Evolutionary conservation across 1,140 invertebrate species (phyloP).

Genomic region (Manduca sexta): DNA sequence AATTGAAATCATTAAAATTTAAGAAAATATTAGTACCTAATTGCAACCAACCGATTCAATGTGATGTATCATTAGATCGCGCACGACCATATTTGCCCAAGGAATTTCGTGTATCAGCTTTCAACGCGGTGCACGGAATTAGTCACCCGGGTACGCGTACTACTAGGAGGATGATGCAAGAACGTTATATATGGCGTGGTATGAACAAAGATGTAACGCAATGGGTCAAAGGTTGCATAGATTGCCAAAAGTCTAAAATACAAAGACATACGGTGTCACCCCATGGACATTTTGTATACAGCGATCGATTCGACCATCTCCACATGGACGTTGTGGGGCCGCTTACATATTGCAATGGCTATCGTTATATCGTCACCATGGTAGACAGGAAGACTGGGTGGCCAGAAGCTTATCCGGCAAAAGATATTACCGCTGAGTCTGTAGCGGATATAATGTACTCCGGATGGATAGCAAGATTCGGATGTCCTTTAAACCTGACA

Average conservation of each 20-base stretch:
- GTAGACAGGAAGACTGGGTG: conserved; percentile 4
- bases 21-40: background rate
- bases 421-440: background rate
- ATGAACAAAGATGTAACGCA: background rate
- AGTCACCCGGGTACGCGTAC: conserved; percentile 7
- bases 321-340: conserved; percentile 8
- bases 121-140: conserved; percentile 6
- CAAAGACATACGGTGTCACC: conserved; percentile 3
- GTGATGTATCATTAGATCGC: background rate
- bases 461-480: background rate
- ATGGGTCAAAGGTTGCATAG: conserved; percentile 3
- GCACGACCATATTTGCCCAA: background rate
- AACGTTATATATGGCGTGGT: conserved; percentile 7
- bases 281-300: background rate
- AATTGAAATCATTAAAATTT: background rate
- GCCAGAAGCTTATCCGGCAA: background rate
- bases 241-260: conserved; percentile 11
- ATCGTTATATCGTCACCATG: conserved; percentile 1
- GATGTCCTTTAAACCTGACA: background rate
- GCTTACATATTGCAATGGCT: background rate
- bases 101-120: background rate
- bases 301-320: conserved; percentile 1
- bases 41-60: background rate
- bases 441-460: background rate
- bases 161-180: background rate